Conservation (phyloP, 2,113 vertebrate species). For the Albula goreensis region DNA sequence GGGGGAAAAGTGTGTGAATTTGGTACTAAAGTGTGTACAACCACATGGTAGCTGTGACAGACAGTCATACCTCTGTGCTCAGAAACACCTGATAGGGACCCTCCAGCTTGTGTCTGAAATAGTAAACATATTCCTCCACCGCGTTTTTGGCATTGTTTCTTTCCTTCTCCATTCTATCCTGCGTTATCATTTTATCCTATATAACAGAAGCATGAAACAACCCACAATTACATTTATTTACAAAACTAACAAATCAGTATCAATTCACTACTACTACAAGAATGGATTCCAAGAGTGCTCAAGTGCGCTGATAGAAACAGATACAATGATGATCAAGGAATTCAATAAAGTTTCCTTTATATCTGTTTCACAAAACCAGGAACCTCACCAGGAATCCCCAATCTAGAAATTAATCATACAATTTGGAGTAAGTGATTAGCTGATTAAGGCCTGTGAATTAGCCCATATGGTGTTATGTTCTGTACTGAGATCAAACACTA, state of each 20-base stretch:
- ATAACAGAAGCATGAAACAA: not conserved
- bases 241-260: not conserved
- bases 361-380: too few species aligned
- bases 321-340: too few species aligned
- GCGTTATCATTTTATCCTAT: conserved; percentile 79
- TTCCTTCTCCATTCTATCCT: conserved; percentile 78
- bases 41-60: not conserved
- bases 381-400: too few species aligned
- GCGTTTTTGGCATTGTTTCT: conserved; percentile 79
- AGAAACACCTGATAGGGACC: conserved; percentile 72
- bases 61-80: conserved; percentile 63
- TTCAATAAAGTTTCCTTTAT: too few species aligned
- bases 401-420: not conserved
- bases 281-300: too few species aligned
- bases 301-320: too few species aligned
- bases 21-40: not conserved
- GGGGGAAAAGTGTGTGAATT: not conserved
- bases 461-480: not conserved
- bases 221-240: not conserved
- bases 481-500: not conserved
- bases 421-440: not conserved
- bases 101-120: conserved; percentile 75
- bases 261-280: too few species aligned
- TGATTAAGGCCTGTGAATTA: not conserved
- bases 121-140: conserved; percentile 79